These are phyloP conservation scores for Nemotelus nigrinus DNA, from an alignment of 2,888 invertebrate species.

Conservation along the genomic window DNA sequence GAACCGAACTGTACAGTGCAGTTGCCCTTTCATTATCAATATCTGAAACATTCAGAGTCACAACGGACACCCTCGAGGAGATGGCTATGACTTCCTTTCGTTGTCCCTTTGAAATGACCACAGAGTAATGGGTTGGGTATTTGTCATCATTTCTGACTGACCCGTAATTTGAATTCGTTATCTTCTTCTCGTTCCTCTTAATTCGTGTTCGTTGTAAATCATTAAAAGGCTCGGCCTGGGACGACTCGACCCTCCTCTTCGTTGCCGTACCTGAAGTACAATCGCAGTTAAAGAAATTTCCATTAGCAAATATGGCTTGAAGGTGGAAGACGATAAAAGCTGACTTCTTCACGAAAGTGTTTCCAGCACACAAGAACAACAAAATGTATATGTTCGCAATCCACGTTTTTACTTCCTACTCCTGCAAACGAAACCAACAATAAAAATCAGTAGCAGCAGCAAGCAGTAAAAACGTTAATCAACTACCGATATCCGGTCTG, in stretches of 20 bases:
- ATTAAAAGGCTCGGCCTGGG: not conserved
- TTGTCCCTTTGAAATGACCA: slow-evolving; percentile 12
- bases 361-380: not conserved
- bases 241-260: slow-evolving; percentile 22
- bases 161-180: slow-evolving; percentile 45
- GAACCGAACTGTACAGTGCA: slow-evolving; percentile 5
- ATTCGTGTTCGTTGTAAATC: slow-evolving; percentile 42
- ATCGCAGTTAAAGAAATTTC: not conserved
- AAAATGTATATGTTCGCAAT: too few relatives aligned
- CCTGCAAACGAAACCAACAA: too few relatives aligned
- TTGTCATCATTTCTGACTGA: slow-evolving; percentile 43
- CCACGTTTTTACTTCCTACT: too few relatives aligned
- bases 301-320: slow-evolving; percentile 21
- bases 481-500: too few relatives aligned
- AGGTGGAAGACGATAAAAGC: slow-evolving; percentile 7
- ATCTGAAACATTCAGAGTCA: slow-evolving; percentile 5
- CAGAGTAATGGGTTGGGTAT: slow-evolving; percentile 8
- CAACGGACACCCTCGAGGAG: slow-evolving; percentile 4
- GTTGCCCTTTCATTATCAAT: slow-evolving; percentile 21
- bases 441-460: too few relatives aligned
- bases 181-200: slow-evolving; percentile 34
- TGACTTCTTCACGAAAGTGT: slow-evolving; percentile 8
- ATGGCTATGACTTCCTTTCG: slow-evolving; percentile 15
- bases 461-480: too few relatives aligned
- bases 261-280: not conserved